Base-by-base conservation (phyloP, 2,113 vertebrate species). In the Carettochelys insculpta region DNA sequence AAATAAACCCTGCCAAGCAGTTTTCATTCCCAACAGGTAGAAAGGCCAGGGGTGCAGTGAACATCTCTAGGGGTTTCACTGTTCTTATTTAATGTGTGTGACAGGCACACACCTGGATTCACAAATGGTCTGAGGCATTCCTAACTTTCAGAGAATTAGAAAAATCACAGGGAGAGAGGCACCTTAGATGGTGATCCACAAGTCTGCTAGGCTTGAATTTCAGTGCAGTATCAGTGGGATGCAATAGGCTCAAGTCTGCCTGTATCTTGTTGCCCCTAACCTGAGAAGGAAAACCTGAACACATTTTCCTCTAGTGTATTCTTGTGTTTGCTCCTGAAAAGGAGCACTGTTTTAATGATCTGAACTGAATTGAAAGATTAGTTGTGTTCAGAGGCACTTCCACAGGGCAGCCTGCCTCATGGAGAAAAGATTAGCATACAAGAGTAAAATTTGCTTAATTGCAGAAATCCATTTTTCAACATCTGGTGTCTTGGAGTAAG, bases 391-490 rank as follows among this genome's bases (percentile, higher is more conserved):
- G 81, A 96, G 82, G 9, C 14, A 86, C 43, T 87, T 96, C 92
- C 93, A 92, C 20, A 19, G 65, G 83, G 88, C 79, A 94, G 51
- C 43, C 84, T 89, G 92, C 58, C 95, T 92, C 94, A 89, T 85
- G 56, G 92, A 92, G 96, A 58, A 83, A 80, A 92, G 56, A 82
- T 71, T 6, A 77, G 73, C 14, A 58, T 65, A 81, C 83, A 95
- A 83, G 79, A 92, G n/a, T 73, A 92, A 95, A 92, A 85, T 41
- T 90, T 86, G 68, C 61, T 92, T 97, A 96, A 97, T 92, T 96
- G 91, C 65, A 96, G 91, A 95, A 97, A 96, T 85, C 2, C n/a
- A 38, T 78, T 93, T 90, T 96, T 97, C 93, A 96, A 92, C 93
- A 95, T 90, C 87, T 95, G 80, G 47, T 89, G 56, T 8, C 80